Base-by-base conservation (phyloP, 2,797 vertebrate species). In the Lithobates pipiens region DNA sequence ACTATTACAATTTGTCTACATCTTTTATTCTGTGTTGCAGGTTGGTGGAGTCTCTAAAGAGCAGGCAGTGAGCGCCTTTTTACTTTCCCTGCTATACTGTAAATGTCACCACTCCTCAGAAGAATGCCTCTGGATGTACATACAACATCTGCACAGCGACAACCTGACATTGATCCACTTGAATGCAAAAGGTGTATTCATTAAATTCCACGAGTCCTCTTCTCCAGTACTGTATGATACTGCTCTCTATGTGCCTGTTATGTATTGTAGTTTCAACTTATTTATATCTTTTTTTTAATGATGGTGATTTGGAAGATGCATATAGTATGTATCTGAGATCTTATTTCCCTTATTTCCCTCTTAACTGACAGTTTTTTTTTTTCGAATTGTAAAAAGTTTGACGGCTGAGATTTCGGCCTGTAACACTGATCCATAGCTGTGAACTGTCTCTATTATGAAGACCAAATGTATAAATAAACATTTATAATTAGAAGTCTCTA, bases 41-140 rank as follows among this genome's bases (percentile, higher is more conserved):
- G 97, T 92, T 98, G 90, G 98, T 98, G 90, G 98, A 99, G 89
- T 95, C 97, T 27, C 90, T 99, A 89, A 99, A 99, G 93, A 98
- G 95, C 94, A 95, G 98, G 86, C 98, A 99, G 94, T 99, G 95
- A 95, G 88, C 34, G 36, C 34, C 8, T 61, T 36, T 36, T 1
- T 72, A 36, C 5, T n/a, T 63, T 21, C 9, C 67, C 8, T 15
- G 9, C 11, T 39, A 46, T 46, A 13, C 44, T 81, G 10, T 76
- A 32, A 29, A 39, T 90, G 88, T 88, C 46, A 54, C 82, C 61
- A 76, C 25, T 39, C 61, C 63, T 46, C 71, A 65, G 67, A 46
- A 46, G 13, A 82, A 74, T 68, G 69, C 15, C 27, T 77, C 42
- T 83, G 70, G 75, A 83, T 83, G 81, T 83, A 87, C 70, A 83